phyloP scores from a whole-genome alignment of 2,113 vertebrate species.

The Tenrec ecaudatus region DNA sequence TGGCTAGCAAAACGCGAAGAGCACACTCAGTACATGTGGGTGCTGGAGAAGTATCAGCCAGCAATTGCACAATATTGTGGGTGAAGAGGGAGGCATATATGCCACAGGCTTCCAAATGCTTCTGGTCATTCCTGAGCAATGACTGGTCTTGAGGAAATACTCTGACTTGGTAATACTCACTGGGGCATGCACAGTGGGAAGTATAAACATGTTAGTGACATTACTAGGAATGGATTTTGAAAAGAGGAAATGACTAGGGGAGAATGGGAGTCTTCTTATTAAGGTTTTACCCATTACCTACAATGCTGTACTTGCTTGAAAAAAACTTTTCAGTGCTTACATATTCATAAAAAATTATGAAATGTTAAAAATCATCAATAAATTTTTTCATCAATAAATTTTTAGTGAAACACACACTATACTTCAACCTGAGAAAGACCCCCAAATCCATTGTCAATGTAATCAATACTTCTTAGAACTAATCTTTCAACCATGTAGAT shows the following conservation, averaged over 20 bases:
- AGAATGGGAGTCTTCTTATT: background rate
- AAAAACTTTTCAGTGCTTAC: background rate
- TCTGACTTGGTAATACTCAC: background rate
- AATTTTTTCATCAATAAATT: constrained; percentile 32
- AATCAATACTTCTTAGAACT: background rate
- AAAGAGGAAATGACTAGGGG: background rate
- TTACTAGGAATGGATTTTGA: background rate
- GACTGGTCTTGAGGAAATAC: background rate
- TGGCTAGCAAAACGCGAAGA: background rate
- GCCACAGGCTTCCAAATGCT: background rate
- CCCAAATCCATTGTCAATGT: background rate
- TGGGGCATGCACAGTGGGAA: background rate
- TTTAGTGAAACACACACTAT: constrained; percentile 18
- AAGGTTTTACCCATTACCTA: background rate
- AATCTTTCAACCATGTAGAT: constrained; percentile 14
- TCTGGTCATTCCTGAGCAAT: background rate
- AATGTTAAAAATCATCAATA: constrained; percentile 29
- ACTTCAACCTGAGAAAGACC: constrained; percentile 1
- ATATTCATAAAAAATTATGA: constrained; percentile 40
- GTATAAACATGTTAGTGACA: background rate
- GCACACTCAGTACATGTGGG: background rate
- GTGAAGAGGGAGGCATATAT: background rate
- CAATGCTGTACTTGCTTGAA: background rate
- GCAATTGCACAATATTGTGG: background rate
- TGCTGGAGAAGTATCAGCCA: background rate